Evolutionary conservation across 2,797 vertebrate genomes (phyloP).

Genomic region (Helarctos malayanus): DNA sequence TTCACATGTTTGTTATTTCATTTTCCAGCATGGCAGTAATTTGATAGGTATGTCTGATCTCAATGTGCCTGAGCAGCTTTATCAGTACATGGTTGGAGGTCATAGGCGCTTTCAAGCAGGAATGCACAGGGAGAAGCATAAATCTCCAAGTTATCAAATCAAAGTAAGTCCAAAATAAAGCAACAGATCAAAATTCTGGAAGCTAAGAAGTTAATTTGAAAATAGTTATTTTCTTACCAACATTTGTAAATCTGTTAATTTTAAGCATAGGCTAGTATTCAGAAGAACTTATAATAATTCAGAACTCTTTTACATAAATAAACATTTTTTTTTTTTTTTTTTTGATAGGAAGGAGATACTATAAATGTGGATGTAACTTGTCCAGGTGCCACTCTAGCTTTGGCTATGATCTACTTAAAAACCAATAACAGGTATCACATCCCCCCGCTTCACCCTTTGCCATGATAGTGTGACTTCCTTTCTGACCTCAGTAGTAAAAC

Average conservation of each 20-base stretch:
- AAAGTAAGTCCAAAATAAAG: slow-evolving; percentile 90
- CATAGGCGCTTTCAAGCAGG: slow-evolving; percentile 95
- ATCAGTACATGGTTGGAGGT: slow-evolving; percentile 99
- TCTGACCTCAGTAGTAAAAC: background rate
- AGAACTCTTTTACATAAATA: slow-evolving; percentile 34
- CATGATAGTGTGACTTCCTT: background rate
- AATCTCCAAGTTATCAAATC: slow-evolving; percentile 99
- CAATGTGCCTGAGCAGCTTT: slow-evolving; percentile 98
- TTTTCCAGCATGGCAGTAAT: slow-evolving; percentile 96
- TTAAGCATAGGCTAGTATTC: background rate
- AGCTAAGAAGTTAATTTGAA: background rate
- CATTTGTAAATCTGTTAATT: background rate
- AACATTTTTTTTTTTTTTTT: slow-evolving; percentile 44
- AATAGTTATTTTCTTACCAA: background rate
- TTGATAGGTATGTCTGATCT: slow-evolving; percentile 99
- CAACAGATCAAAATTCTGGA: background rate
- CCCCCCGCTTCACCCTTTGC: background rate
- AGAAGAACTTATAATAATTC: slow-evolving; percentile 37
- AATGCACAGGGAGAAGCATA: slow-evolving; percentile 97
- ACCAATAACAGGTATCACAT: slow-evolving; percentile 96
- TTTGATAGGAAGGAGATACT: slow-evolving; percentile 96
- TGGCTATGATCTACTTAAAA: slow-evolving; percentile 99
- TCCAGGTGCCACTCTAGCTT: slow-evolving; percentile 97
- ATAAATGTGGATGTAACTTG: slow-evolving; percentile 99
- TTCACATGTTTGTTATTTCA: background rate